Conservation (phyloP, 2,797 vertebrate genomes). For the Moxostoma hubbsi region DNA sequence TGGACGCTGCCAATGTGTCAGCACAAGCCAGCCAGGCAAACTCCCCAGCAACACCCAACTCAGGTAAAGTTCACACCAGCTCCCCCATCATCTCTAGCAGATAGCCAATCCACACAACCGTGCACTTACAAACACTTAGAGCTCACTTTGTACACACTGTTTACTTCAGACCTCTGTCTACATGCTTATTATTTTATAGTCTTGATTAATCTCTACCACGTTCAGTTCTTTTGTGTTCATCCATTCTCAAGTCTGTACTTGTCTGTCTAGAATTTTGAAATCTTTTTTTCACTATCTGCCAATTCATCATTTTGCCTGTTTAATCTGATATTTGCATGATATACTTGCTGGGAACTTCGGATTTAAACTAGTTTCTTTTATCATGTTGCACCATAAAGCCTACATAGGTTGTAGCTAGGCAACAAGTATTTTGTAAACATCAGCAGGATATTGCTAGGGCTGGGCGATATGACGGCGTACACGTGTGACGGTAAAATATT, state of each 20-base stretch:
- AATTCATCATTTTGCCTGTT: neutral
- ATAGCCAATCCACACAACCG: slow-evolving; percentile 17
- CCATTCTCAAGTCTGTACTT: neutral
- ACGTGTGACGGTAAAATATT: too few species aligned
- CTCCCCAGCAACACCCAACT: slow-evolving; percentile 86
- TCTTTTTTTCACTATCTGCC: neutral
- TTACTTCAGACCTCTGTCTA: slow-evolving; percentile 16
- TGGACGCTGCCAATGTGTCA: slow-evolving; percentile 80
- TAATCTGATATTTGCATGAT: neutral
- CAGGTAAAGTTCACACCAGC: slow-evolving; percentile 71
- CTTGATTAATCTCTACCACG: neutral
- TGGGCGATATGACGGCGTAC: neutral
- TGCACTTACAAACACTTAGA: neutral
- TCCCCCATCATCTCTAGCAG: slow-evolving; percentile 36
- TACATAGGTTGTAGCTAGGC: slow-evolving; percentile 20
- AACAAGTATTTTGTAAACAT: slow-evolving; percentile 27
- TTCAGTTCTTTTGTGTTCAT: neutral
- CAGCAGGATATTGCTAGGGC: neutral
- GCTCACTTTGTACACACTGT: slow-evolving; percentile 25
- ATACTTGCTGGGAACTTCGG: neutral
- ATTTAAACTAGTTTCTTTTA: neutral
- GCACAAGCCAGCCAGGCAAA: slow-evolving; percentile 86
- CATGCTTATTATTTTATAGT: neutral
- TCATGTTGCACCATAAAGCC: neutral
- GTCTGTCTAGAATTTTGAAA: neutral